These are phyloP conservation scores for Rhopilema esculentum DNA, from an alignment of 30 jellyfish, hydroid and myxozoan genomes.

Conservation along the genomic window DNA sequence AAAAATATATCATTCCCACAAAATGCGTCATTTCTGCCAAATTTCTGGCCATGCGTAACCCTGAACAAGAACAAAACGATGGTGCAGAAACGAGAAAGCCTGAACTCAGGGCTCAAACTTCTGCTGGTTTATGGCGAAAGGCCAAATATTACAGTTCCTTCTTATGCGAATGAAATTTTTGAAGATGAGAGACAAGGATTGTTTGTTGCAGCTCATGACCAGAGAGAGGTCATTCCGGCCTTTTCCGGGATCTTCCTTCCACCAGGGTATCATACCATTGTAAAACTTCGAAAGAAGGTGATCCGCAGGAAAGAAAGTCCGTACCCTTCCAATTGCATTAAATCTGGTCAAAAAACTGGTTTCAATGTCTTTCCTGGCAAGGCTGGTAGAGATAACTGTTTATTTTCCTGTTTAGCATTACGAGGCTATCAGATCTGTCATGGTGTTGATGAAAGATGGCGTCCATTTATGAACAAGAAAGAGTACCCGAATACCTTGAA, in stretches of 20 bases:
- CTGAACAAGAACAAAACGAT: constrained; percentile 2
- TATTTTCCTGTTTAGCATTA: neutral
- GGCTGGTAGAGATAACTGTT: neutral
- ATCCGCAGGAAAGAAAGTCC: constrained; percentile 30
- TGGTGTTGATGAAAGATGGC: neutral
- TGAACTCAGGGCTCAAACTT: constrained; percentile 26
- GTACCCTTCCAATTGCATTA: constrained; percentile 40
- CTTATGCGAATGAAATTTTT: neutral
- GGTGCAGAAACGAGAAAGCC: constrained; percentile 25
- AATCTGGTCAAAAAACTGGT: neutral
- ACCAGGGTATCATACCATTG: constrained; percentile 48
- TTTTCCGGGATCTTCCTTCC: constrained; percentile 42
- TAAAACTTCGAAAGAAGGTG: constrained; percentile 4
- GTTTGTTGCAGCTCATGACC: constrained; percentile 31
- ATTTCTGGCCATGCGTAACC: constrained; percentile 46
- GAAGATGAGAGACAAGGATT: constrained; percentile 38
- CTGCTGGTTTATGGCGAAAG: constrained; percentile 25
- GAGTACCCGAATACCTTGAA: neutral
- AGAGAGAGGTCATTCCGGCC: neutral
- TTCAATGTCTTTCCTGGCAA: neutral
- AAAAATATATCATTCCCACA: constrained; percentile 15
- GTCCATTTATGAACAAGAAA: constrained; percentile 6
- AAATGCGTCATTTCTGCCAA: constrained; percentile 6
- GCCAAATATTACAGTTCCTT: neutral
- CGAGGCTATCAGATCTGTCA: constrained; percentile 14